phyloP scores from a whole-genome alignment of 2,113 vertebrate species.

The Hydrochoerus hydrochaeris region DNA sequence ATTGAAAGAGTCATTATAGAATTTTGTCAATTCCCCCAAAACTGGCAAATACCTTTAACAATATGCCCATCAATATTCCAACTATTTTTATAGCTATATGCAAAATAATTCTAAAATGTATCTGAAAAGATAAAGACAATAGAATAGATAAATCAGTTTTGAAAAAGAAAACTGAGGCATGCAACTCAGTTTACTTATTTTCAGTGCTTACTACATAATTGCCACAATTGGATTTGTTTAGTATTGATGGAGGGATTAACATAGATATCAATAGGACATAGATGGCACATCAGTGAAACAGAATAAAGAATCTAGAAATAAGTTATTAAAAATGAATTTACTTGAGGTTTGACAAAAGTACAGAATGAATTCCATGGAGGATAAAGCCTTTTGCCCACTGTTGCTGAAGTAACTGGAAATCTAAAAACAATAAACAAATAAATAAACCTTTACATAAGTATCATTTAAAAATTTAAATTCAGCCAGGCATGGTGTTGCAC shows the following conservation, averaged over 20 bases:
- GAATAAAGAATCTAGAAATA: background rate
- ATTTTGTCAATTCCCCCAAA: background rate
- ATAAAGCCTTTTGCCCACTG: background rate
- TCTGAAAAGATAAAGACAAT: background rate
- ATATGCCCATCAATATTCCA: background rate
- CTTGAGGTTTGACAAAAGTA: background rate
- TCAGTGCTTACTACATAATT: background rate
- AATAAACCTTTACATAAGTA: background rate
- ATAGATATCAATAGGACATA: background rate
- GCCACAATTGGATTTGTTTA: background rate
- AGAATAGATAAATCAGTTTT: background rate
- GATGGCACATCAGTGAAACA: background rate
- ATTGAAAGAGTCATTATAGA: background rate
- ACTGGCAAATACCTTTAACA: background rate
- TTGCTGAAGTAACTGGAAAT: background rate
- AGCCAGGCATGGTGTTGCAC: background rate
- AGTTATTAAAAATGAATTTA: background rate
- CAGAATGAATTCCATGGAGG: background rate
- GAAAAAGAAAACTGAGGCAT: background rate
- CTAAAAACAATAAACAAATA: background rate
- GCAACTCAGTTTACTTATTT: background rate
- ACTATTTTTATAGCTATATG: background rate
- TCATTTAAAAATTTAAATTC: slow-evolving; percentile 13
- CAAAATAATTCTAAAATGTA: background rate
- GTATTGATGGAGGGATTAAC: background rate